Percentiles rank a stretch among this genome's conserved stretches.
These are phyloP conservation scores for Ornithorhynchus anatinus DNA, from an alignment of 2,113 vertebrate species.

Conservation along the genomic window DNA sequence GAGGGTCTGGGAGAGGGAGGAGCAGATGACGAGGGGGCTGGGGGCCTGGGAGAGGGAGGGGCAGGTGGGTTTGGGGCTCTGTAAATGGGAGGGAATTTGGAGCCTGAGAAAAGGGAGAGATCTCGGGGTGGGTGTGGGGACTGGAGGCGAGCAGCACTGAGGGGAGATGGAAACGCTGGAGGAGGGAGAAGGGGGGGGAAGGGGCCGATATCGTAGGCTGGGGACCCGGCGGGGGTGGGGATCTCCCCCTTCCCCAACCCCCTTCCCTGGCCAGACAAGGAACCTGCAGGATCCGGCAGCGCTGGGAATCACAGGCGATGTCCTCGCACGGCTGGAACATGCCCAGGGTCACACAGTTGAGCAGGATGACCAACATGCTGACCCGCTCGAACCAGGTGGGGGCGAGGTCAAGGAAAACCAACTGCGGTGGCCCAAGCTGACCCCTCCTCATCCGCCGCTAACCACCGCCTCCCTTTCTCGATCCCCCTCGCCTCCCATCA, in stretches of 20 bases:
- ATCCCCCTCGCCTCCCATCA: neutral
- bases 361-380: slow-evolving; percentile 98
- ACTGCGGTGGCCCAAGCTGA: neutral
- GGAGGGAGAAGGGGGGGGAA: neutral
- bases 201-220: neutral
- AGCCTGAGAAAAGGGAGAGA: neutral
- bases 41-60: neutral
- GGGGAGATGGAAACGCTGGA: neutral
- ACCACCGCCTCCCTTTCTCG: neutral
- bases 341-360: slow-evolving; percentile 97
- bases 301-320: slow-evolving; percentile 86
- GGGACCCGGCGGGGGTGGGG: neutral
- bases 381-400: slow-evolving; percentile 94
- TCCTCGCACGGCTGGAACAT: slow-evolving; percentile 99
- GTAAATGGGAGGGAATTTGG: neutral
- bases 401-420: slow-evolving; percentile 80
- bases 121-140: too few species aligned
- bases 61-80: neutral
- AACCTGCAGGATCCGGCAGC: slow-evolving; percentile 97
- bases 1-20: neutral
- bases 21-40: too few species aligned
- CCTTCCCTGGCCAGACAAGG: neutral
- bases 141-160: neutral
- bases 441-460: accelerated
- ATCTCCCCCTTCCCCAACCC: neutral